phyloP scores from a whole-genome alignment of 2,797 vertebrate genomes.

The Lutjanus argentimaculatus region DNA sequence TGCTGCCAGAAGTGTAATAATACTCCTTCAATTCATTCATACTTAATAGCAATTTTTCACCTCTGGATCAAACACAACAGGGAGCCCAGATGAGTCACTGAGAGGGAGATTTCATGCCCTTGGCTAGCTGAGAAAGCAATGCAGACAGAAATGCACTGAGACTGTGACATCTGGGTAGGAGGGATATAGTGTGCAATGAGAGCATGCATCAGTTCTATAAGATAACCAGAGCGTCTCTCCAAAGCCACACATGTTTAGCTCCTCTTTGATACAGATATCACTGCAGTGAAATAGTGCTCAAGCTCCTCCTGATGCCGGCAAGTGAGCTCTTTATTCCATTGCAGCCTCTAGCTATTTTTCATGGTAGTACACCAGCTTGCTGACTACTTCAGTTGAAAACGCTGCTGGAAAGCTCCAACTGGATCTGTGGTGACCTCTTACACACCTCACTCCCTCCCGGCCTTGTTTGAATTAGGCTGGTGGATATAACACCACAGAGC shows the following conservation, averaged over 20 bases:
- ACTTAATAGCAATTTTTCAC: conserved; percentile 63
- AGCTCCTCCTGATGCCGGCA: conserved; percentile 17
- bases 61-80: conserved; percentile 47
- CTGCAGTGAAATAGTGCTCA: conserved; percentile 21
- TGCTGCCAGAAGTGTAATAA: conserved; percentile 41
- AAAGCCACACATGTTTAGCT: conserved; percentile 36
- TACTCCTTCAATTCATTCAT: conserved; percentile 44
- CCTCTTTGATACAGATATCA: conserved; percentile 15
- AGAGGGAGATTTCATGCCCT: conserved; percentile 61
- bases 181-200: conserved; percentile 37
- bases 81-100: conserved; percentile 61
- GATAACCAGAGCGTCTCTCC: conserved; percentile 39
- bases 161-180: conserved; percentile 52
- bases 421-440: conserved; percentile 27
- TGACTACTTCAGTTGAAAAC: not conserved
- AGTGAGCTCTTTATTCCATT: conserved; percentile 22
- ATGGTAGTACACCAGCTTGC: conserved; percentile 6
- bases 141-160: conserved; percentile 45
- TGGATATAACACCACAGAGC: not conserved
- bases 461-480: conserved; percentile 1
- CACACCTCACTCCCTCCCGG: not conserved
- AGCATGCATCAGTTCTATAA: conserved; percentile 29
- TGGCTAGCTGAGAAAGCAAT: conserved; percentile 34
- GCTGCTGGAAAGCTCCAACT: conserved; percentile 4
- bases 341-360: conserved; percentile 16